These are phyloP conservation scores for Aphelinus certus DNA, from an alignment of 1,140 invertebrate species.

Conservation along the genomic window DNA sequence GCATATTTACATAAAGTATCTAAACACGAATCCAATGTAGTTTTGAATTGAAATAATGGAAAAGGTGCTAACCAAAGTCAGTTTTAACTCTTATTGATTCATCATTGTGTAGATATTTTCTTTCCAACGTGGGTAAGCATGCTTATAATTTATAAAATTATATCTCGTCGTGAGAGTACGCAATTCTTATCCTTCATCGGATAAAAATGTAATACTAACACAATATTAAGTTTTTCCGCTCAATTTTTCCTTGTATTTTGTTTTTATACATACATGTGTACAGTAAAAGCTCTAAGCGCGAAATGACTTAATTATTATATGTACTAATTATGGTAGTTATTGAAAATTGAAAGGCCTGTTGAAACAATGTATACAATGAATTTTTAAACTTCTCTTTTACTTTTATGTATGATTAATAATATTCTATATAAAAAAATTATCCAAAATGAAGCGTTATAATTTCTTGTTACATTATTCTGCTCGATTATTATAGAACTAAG, in stretches of 20 bases:
- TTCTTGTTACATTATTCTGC: background rate
- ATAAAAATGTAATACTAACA: too few relatives aligned
- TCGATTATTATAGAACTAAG: too few relatives aligned
- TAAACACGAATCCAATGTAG: background rate
- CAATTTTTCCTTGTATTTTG: too few relatives aligned
- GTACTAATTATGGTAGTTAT: conserved; percentile 14
- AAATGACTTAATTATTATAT: conserved; percentile 27
- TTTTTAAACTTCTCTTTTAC: background rate
- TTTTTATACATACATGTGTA: conserved; percentile 20
- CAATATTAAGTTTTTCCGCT: too few relatives aligned
- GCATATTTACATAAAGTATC: conserved; percentile 11
- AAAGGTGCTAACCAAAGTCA: conserved; percentile 46
- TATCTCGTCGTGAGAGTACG: background rate
- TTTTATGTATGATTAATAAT: conserved; percentile 11
- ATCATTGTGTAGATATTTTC: conserved; percentile 26
- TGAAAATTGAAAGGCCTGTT: conserved; percentile 22
- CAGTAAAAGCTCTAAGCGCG: conserved; percentile 13
- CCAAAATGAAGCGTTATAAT: background rate
- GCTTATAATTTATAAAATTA: background rate
- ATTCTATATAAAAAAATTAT: background rate
- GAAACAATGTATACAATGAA: conserved; percentile 18
- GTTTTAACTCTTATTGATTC: conserved; percentile 35
- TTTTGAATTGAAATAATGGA: background rate
- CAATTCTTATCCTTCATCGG: too few relatives aligned
- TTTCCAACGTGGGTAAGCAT: background rate